These are phyloP conservation scores for Phyllotreta striolata DNA, from an alignment of 2,888 invertebrate genomes.

Conservation along the genomic window DNA sequence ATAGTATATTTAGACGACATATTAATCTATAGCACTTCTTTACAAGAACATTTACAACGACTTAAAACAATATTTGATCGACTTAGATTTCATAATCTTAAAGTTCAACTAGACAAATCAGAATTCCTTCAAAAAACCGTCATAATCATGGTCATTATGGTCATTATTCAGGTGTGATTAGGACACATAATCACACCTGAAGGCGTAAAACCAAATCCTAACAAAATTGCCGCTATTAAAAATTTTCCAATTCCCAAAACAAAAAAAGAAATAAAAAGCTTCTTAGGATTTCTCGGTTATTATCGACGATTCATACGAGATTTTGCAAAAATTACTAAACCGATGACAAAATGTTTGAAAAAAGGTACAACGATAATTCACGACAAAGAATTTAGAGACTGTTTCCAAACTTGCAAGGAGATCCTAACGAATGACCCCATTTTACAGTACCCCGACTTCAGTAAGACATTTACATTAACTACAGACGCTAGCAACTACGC, in stretches of 20 bases:
- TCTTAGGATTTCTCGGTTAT: conserved; percentile 22
- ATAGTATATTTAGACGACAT: too few relatives aligned
- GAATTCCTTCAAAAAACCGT: too few relatives aligned
- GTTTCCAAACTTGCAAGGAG: background rate
- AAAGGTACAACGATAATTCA: too few relatives aligned
- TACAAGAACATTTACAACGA: conserved; percentile 4
- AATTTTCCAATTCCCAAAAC: conserved; percentile 30
- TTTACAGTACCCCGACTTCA: background rate
- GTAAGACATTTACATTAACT: background rate
- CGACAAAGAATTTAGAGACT: background rate
- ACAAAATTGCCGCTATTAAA: conserved; percentile 14
- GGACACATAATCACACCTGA: conserved; percentile 7
- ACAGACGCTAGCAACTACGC: conserved; percentile 4
- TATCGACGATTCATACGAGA: conserved; percentile 27
- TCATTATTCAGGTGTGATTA: too few relatives aligned
- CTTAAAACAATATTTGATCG: conserved; percentile 34
- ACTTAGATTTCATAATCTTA: conserved; percentile 33
- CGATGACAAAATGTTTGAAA: too few relatives aligned
- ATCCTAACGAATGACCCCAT: background rate
- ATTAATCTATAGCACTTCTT: too few relatives aligned
- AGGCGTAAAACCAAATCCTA: background rate
- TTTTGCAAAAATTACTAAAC: too few relatives aligned
- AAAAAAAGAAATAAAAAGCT: conserved; percentile 19
- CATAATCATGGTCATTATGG: too few relatives aligned
- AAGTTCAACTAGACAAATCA: conserved; percentile 27